Conservation (phyloP, 2,797 vertebrate species). For the Lepus townsendii region DNA sequence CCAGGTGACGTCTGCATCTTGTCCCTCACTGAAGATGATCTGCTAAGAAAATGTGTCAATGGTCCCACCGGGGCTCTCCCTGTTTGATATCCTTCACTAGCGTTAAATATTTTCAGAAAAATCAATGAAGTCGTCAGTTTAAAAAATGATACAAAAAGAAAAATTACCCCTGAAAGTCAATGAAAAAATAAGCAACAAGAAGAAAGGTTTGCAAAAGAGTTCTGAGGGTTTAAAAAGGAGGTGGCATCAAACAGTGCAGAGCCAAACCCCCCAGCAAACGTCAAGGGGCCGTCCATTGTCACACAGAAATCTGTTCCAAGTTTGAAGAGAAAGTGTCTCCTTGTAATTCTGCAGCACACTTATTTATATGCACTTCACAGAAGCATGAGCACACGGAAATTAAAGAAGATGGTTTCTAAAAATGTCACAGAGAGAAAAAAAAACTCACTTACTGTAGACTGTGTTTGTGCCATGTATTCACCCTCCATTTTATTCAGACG, state of each 20-base stretch:
- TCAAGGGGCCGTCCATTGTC: neutral
- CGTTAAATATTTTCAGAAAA: conserved; percentile 57
- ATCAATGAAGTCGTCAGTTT: neutral
- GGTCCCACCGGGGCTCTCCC: neutral
- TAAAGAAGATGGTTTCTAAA: neutral
- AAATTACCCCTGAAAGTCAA: conserved; percentile 3
- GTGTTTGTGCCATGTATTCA: conserved; percentile 91
- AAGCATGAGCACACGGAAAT: neutral
- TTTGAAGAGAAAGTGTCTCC: neutral
- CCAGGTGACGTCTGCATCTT: neutral
- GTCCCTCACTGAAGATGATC: neutral
- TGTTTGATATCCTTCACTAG: neutral
- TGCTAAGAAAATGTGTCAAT: neutral
- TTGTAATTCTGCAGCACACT: neutral
- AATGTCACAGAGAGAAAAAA: neutral
- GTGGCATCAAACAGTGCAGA: neutral
- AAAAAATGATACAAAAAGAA: neutral
- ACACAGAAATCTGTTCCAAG: neutral
- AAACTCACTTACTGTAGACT: conserved; percentile 93
- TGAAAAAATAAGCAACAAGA: neutral
- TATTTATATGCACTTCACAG: neutral
- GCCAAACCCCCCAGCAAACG: neutral
- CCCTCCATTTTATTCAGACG: conserved; percentile 94
- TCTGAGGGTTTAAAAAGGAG: neutral
- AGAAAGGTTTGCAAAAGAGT: neutral